Percentiles rank a stretch among this genome's conserved stretches.
Evolutionary conservation across 1,140 invertebrate species (phyloP).

Genomic region (Amphibalanus amphitrite): DNA sequence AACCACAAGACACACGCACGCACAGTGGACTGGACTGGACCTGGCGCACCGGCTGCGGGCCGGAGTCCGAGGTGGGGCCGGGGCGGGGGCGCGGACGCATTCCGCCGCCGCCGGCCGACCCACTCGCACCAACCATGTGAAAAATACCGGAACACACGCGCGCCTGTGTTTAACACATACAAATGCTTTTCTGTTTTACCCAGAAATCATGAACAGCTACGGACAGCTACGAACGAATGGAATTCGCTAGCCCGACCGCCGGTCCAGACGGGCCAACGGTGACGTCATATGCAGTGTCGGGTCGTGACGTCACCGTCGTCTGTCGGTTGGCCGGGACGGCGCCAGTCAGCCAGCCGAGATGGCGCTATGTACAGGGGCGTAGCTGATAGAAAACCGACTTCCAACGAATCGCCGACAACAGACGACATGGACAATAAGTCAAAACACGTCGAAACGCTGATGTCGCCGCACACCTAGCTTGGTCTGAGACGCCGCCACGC

Average conservation of each 20-base stretch:
- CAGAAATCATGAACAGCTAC: neutral
- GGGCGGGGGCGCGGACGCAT: no score
- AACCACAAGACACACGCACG: slow-evolving; percentile 1
- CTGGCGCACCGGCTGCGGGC: neutral
- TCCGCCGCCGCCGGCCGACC: no score
- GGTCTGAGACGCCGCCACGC: neutral
- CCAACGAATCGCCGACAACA: neutral
- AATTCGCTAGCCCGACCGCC: neutral
- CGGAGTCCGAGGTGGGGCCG: neutral
- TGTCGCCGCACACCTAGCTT: neutral
- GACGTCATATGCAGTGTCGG: no score
- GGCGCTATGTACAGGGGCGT: neutral
- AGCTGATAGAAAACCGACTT: neutral
- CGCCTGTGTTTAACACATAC: neutral
- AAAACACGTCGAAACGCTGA: neutral
- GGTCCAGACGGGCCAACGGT: no score
- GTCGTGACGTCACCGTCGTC: no score
- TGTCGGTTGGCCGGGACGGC: no score
- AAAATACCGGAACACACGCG: neutral
- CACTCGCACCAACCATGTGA: neutral
- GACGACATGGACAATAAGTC: neutral
- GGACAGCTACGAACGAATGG: neutral
- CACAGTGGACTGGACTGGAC: neutral
- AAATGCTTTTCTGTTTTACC: neutral
- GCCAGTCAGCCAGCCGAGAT: neutral